Conservation (phyloP, 2,888 invertebrate species). For the Caenorhabditis sp. region DNA sequence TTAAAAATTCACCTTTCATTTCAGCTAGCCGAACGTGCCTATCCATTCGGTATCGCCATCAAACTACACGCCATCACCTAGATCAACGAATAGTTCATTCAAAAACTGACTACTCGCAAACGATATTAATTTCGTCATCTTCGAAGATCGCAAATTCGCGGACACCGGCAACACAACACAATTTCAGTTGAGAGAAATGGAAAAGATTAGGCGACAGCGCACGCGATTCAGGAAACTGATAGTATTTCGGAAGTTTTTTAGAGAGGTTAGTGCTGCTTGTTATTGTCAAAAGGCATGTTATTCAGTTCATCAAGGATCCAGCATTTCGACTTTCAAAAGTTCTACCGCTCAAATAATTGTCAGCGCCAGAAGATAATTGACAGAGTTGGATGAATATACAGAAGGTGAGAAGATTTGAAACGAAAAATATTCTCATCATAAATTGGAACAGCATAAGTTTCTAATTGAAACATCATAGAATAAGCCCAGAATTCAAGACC, state of each 20-base stretch:
- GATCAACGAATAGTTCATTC: slow-evolving; percentile 78
- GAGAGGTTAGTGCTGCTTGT: slow-evolving; percentile 27
- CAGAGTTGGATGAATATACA: slow-evolving; percentile 43
- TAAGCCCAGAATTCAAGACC: no score
- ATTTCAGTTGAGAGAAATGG: slow-evolving; percentile 83
- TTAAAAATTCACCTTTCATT: background rate
- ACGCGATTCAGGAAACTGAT: slow-evolving; percentile 81
- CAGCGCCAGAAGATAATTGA: slow-evolving; percentile 62
- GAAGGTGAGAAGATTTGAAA: slow-evolving; percentile 20
- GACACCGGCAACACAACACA: slow-evolving; percentile 93
- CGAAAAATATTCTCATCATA: no score
- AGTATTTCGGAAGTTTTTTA: slow-evolving; percentile 57
- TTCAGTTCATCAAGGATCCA: slow-evolving; percentile 50
- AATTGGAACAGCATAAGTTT: no score
- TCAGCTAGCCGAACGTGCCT: slow-evolving; percentile 75
- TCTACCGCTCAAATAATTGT: slow-evolving; percentile 63
- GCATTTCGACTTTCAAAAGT: slow-evolving; percentile 51
- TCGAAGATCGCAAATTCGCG: slow-evolving; percentile 94
- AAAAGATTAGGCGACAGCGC: slow-evolving; percentile 85
- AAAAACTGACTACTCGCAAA: slow-evolving; percentile 77
- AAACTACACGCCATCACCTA: slow-evolving; percentile 88
- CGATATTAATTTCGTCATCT: slow-evolving; percentile 84
- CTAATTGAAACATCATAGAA: no score
- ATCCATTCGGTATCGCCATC: slow-evolving; percentile 85
- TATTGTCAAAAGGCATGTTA: background rate